Conservation (phyloP, 2,797 vertebrate species). For the Falco cherrug region DNA sequence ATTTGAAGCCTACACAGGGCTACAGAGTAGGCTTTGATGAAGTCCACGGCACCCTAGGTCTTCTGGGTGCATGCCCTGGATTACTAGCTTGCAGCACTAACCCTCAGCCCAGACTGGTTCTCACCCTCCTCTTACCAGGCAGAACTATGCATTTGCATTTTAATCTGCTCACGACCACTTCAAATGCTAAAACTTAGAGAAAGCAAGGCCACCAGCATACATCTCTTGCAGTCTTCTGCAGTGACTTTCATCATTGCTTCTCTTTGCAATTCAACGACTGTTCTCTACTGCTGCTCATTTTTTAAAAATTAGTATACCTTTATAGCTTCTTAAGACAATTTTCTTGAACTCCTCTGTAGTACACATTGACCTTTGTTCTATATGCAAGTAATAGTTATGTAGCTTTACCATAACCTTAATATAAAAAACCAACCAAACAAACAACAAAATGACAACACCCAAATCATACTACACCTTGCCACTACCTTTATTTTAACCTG, state of each 20-base stretch:
- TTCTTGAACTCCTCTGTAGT: neutral
- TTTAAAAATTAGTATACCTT: neutral
- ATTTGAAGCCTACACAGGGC: neutral
- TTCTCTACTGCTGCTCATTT: neutral
- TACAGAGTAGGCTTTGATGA: accelerated
- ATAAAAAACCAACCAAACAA: neutral
- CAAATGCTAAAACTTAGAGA: neutral
- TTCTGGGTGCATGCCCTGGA: accelerated
- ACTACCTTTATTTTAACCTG: neutral
- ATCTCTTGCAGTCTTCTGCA: neutral
- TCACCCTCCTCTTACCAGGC: neutral
- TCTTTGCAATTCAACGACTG: neutral
- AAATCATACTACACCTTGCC: neutral
- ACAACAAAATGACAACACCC: neutral
- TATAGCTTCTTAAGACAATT: neutral
- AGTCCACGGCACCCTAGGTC: accelerated
- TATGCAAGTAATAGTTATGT: neutral
- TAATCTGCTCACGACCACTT: neutral
- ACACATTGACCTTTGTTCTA: neutral
- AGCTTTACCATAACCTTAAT: neutral
- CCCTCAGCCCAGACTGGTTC: neutral
- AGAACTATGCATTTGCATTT: neutral
- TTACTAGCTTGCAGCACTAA: neutral
- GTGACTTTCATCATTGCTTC: neutral
- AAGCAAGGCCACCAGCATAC: neutral